These are phyloP conservation scores for Neotoma lepida DNA, from an alignment of 2,113 vertebrate species.

Conservation along the genomic window DNA sequence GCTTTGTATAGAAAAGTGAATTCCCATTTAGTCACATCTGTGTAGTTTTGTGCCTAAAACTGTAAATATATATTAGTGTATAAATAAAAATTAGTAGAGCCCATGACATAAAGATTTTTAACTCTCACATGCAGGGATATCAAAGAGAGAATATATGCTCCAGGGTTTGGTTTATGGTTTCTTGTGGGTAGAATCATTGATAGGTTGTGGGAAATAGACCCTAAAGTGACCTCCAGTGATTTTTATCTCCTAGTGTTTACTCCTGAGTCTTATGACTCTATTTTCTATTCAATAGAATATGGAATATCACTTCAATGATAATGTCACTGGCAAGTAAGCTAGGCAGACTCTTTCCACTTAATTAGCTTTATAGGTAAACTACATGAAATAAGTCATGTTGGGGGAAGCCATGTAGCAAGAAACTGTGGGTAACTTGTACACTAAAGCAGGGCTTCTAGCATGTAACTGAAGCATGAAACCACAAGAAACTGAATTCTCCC, in stretches of 20 bases:
- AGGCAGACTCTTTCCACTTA: neutral
- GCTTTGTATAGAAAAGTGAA: slow-evolving; percentile 13
- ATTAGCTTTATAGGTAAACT: neutral
- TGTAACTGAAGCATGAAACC: neutral
- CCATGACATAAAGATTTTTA: neutral
- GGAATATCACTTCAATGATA: neutral
- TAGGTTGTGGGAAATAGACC: neutral
- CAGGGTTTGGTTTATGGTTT: neutral
- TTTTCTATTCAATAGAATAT: neutral
- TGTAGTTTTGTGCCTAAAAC: neutral
- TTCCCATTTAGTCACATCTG: neutral
- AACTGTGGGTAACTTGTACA: neutral
- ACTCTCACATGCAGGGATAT: neutral
- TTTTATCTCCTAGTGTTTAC: neutral
- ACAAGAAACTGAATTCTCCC: neutral
- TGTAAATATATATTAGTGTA: neutral
- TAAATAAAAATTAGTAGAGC: neutral
- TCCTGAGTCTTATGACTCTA: neutral
- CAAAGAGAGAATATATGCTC: neutral
- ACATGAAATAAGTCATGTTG: neutral
- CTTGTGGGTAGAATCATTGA: neutral
- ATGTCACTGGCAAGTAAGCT: neutral
- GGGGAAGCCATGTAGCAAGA: neutral
- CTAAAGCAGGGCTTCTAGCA: neutral
- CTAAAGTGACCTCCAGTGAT: neutral